Conservation (phyloP, 2,888 invertebrate species). For the Prosopocoilus inquinatus region DNA sequence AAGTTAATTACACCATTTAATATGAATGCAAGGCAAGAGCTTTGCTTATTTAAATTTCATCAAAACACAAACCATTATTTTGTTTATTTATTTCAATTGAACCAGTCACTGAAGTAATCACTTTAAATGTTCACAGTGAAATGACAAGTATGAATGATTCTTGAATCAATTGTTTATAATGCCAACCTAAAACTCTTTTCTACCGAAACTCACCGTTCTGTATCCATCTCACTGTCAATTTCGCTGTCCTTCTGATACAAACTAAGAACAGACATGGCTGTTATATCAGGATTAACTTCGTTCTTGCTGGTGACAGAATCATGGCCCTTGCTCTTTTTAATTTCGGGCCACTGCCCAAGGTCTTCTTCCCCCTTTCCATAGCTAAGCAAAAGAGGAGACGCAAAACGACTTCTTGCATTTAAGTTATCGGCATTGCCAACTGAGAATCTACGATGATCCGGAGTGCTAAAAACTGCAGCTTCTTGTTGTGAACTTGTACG, state of each 20-base stretch:
- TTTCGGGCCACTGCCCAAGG: neutral
- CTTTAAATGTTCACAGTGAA: neutral
- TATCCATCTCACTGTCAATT: conserved; percentile 60
- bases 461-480: conserved; percentile 3
- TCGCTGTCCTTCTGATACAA: conserved; percentile 58
- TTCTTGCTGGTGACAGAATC: neutral
- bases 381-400: conserved; percentile 12
- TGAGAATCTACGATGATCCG: conserved; percentile 1
- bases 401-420: neutral
- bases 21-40: too few relatives aligned
- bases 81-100: neutral
- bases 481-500: conserved; percentile 8
- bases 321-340: neutral
- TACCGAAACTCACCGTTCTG: conserved; percentile 51
- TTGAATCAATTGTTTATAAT: too few relatives aligned
- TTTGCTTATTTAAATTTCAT: too few relatives aligned
- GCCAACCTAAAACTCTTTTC: too few relatives aligned
- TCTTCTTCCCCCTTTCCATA: conserved; percentile 10
- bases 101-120: neutral
- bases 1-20: too few relatives aligned
- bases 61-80: too few relatives aligned
- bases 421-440: conserved; percentile 14
- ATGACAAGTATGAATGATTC: neutral
- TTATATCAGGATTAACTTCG: conserved; percentile 33
- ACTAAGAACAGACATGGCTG: conserved; percentile 61